Percentiles rank a stretch among this genome's conserved stretches.
Conservation (phyloP, 2,113 vertebrate species). For the Poecile atricapillus region DNA sequence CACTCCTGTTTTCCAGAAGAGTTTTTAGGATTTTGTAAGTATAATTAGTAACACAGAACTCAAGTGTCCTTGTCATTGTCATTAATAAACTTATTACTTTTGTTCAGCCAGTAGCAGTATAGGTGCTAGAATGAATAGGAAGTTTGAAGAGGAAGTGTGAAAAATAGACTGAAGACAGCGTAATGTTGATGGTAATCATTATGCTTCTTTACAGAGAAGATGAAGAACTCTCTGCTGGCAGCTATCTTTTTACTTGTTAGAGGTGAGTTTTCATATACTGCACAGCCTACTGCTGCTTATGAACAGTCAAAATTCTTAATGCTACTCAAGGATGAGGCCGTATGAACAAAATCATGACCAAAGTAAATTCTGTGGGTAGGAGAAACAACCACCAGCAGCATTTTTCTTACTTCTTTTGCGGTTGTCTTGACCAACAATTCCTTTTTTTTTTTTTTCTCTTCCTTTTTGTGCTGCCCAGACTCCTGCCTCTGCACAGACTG, state of each 20-base stretch:
- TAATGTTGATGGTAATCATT: slow-evolving; percentile 6
- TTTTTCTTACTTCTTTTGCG: neutral
- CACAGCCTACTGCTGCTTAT: neutral
- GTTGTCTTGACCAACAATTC: neutral
- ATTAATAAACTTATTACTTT: neutral
- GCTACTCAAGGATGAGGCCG: neutral
- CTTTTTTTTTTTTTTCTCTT: neutral
- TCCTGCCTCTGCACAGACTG: neutral
- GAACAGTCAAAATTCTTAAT: neutral
- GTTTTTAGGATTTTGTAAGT: neutral
- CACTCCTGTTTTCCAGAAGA: neutral
- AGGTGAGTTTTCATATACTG: slow-evolving; percentile 27
- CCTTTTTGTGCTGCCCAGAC: neutral
- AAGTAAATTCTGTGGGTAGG: neutral
- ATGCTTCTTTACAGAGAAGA: slow-evolving; percentile 32
- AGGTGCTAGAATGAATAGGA: neutral
- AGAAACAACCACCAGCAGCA: neutral
- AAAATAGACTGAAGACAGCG: neutral
- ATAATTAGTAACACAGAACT: neutral
- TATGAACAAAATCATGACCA: rapidly evolving
- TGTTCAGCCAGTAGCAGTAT: neutral
- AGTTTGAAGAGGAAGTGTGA: slow-evolving; percentile 31
- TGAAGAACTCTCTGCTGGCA: slow-evolving; percentile 15
- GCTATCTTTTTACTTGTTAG: slow-evolving; percentile 3
- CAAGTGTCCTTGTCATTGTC: neutral